Percentiles rank a stretch among this genome's conserved stretches.
Evolutionary conservation across 2,113 vertebrate genomes (phyloP).

Genomic region (Vulpes lagopus): DNA sequence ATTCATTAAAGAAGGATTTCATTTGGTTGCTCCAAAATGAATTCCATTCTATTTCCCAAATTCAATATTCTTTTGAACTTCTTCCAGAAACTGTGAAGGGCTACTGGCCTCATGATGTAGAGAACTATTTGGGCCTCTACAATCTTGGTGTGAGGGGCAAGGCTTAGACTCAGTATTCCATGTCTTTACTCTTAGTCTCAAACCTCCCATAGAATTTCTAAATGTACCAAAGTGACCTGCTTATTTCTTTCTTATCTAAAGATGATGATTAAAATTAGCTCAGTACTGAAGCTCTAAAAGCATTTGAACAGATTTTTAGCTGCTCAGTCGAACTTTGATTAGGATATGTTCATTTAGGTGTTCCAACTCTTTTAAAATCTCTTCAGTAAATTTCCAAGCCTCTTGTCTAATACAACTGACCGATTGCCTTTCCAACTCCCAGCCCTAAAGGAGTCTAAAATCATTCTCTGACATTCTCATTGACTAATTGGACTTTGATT

Average conservation of each 20-base stretch:
- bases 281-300: constrained; percentile 7
- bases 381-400: constrained; percentile 63
- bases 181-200: neutral
- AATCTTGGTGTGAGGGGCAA: neutral
- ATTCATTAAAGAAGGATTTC: constrained; percentile 59
- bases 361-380: constrained; percentile 56
- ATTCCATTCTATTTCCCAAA: constrained; percentile 43
- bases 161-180: neutral
- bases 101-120: neutral
- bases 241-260: constrained; percentile 59
- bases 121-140: neutral
- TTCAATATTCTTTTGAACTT: constrained; percentile 55
- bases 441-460: constrained; percentile 67
- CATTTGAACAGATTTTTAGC: constrained; percentile 63
- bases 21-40: constrained; percentile 49
- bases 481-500: constrained; percentile 81
- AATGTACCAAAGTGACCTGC: constrained; percentile 17
- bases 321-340: constrained; percentile 56
- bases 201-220: constrained; percentile 26
- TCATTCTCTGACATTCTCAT: constrained; percentile 76
- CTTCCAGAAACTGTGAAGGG: constrained; percentile 2
- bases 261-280: constrained; percentile 67
- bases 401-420: constrained; percentile 70
- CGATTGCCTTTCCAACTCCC: constrained; percentile 37
- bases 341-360: constrained; percentile 47